Evolutionary conservation across 2,113 vertebrate genomes (phyloP).

Genomic region (Anser cygnoides): DNA sequence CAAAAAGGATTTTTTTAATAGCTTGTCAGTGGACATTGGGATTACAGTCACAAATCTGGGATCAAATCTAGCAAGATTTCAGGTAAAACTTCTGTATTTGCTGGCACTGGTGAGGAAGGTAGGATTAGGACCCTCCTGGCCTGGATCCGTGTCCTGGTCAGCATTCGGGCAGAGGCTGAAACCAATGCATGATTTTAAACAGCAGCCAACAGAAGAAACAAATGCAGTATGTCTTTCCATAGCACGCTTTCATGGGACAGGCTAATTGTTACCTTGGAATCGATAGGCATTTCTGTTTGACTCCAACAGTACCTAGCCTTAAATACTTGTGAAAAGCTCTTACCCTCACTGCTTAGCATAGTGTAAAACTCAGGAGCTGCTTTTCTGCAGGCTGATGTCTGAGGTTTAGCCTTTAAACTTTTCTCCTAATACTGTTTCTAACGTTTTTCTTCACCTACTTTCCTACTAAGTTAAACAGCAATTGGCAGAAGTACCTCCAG

Average conservation of each 20-base stretch:
- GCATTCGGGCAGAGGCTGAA: not conserved
- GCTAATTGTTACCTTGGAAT: not conserved
- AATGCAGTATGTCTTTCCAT: not conserved
- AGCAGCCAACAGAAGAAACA: not conserved
- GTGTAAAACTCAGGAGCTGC: not conserved
- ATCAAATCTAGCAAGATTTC: not conserved
- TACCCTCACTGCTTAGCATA: not conserved
- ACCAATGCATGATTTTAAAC: not conserved
- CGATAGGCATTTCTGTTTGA: not conserved
- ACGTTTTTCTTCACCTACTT: not conserved
- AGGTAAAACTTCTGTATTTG: not conserved
- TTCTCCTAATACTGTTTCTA: not conserved
- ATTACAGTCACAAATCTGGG: not conserved
- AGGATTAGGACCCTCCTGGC: not conserved
- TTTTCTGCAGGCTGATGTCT: not conserved
- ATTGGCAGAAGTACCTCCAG: not conserved
- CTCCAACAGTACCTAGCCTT: not conserved
- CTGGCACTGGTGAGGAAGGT: not conserved
- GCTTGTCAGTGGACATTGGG: not conserved
- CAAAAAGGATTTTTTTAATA: not conserved
- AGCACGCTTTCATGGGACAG: not conserved
- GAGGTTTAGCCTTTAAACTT: not conserved
- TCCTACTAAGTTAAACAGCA: not conserved
- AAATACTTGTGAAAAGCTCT: not conserved
- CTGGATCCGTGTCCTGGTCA: not conserved